Evolutionary conservation across 2,797 vertebrate species (phyloP).

Genomic region (Vireo griseus): DNA sequence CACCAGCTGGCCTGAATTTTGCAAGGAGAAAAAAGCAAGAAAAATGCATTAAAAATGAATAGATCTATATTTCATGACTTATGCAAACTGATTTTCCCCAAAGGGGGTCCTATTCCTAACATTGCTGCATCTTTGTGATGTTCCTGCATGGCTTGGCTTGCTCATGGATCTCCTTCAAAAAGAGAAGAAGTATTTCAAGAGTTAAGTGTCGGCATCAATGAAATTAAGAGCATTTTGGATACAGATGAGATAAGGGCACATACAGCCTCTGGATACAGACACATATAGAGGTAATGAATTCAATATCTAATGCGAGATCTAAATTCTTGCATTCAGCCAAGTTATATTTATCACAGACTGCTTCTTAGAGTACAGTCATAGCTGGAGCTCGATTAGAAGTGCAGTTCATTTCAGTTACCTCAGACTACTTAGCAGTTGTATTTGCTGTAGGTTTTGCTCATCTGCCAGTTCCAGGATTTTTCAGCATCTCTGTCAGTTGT

Average conservation of each 20-base stretch:
- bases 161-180: not conserved
- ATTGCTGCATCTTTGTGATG: not conserved
- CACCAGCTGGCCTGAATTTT: slow-evolving; percentile 59
- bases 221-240: slow-evolving; percentile 19
- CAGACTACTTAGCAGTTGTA: slow-evolving; percentile 22
- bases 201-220: slow-evolving; percentile 47
- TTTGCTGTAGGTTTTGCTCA: not conserved
- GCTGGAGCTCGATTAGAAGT: slow-evolving; percentile 31
- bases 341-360: slow-evolving; percentile 56
- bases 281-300: slow-evolving; percentile 57
- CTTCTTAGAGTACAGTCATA: slow-evolving; percentile 41
- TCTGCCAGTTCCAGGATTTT: slow-evolving; percentile 5
- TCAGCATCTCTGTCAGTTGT: slow-evolving; percentile 6
- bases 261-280: slow-evolving; percentile 50
- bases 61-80: slow-evolving; percentile 41
- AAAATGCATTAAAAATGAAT: slow-evolving; percentile 47
- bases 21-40: slow-evolving; percentile 26
- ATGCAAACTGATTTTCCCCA: slow-evolving; percentile 17
- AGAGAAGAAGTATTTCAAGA: not conserved
- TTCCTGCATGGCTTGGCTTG: not conserved
- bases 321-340: slow-evolving; percentile 55
- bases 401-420: slow-evolving; percentile 16
- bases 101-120: not conserved
- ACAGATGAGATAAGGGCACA: slow-evolving; percentile 49
- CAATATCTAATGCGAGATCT: slow-evolving; percentile 47